These are phyloP conservation scores for Tauraco hartlaubi DNA, from an alignment of 2,797 vertebrate genomes.

Conservation along the genomic window DNA sequence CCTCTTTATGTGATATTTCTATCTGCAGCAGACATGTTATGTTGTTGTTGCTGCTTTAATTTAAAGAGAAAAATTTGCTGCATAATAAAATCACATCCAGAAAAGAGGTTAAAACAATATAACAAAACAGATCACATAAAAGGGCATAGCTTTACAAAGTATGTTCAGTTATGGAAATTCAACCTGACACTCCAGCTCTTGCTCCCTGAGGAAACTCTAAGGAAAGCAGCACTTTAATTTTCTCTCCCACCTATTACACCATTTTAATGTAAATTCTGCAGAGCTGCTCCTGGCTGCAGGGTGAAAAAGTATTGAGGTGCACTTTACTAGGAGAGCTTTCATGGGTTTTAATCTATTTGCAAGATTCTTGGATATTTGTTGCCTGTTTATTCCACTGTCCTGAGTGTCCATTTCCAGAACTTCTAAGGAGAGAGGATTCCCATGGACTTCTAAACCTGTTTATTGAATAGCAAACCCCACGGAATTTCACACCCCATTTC, in stretches of 20 bases:
- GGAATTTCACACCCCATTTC: not conserved
- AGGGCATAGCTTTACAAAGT: not conserved
- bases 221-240: not conserved
- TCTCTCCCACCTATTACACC: not conserved
- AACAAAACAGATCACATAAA: not conserved
- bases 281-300: not conserved
- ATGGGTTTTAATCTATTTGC: not conserved
- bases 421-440: not conserved
- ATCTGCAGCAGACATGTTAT: not conserved
- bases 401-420: not conserved
- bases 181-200: not conserved
- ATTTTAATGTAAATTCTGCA: not conserved
- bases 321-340: not conserved
- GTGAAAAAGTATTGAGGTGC: not conserved
- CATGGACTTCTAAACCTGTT: not conserved
- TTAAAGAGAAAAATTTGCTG: not conserved
- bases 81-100: not conserved
- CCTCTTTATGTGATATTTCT: not conserved
- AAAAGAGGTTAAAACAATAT: not conserved
- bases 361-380: not conserved
- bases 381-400: not conserved
- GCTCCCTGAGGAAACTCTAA: not conserved
- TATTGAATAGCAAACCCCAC: not conserved
- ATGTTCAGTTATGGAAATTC: not conserved
- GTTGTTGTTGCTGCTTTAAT: not conserved